Evolutionary conservation across 2,888 invertebrate species (phyloP).

Genomic region (Drosophila robusta): DNA sequence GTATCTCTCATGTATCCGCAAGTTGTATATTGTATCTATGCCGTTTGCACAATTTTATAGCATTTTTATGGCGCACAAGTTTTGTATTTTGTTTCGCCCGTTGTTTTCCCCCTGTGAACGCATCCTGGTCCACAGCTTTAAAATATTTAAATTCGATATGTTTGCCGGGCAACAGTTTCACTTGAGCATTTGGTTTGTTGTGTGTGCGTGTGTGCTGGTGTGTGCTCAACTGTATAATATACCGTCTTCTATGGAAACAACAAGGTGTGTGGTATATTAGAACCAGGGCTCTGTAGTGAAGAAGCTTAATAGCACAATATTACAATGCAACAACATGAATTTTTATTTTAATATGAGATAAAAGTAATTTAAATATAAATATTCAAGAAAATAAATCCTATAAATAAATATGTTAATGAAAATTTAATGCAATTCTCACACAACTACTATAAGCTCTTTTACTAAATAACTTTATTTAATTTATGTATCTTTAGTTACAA

Average conservation of each 20-base stretch:
- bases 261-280: background rate
- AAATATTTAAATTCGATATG: slow-evolving; percentile 75
- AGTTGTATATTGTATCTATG: slow-evolving; percentile 52
- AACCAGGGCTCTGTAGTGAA: slow-evolving; percentile 28
- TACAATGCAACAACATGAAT: background rate
- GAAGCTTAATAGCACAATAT: background rate
- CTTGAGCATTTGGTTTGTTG: slow-evolving; percentile 13
- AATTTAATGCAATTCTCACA: too few species aligned
- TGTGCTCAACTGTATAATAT: slow-evolving; percentile 64
- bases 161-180: slow-evolving; percentile 17
- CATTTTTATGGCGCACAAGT: slow-evolving; percentile 73
- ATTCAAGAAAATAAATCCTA: too few species aligned
- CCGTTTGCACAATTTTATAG: slow-evolving; percentile 76
- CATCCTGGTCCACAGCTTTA: slow-evolving; percentile 38
- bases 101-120: slow-evolving; percentile 3
- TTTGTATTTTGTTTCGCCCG: slow-evolving; percentile 46
- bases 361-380: too few species aligned
- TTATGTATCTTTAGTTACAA: too few species aligned
- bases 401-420: too few species aligned
- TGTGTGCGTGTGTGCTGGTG: slow-evolving; percentile 11
- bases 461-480: too few species aligned
- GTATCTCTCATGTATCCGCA: slow-evolving; percentile 38
- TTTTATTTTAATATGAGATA: background rate
- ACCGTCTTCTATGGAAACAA: slow-evolving; percentile 17
- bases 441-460: too few species aligned